Percentiles rank a stretch among this genome's conserved stretches.
Evolutionary conservation across 2,797 vertebrate genomes (phyloP).

Genomic region (Phataginus tetradactyla): DNA sequence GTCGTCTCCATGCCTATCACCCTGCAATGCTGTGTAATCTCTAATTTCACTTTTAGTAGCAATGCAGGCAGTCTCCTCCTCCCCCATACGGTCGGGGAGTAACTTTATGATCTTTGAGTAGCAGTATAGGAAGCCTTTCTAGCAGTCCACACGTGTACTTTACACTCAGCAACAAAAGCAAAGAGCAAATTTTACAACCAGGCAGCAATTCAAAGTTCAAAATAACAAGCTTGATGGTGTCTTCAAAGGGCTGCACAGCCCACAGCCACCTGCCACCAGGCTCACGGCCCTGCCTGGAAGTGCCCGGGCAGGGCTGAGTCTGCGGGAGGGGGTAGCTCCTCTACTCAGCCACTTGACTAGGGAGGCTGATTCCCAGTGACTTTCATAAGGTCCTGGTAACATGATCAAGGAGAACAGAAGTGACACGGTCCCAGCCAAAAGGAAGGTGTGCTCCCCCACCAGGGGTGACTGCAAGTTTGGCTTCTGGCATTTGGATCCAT

Average conservation of each 20-base stretch:
- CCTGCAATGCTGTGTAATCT: rapidly evolving
- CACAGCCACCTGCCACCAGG: rapidly evolving
- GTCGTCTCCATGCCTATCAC: rapidly evolving
- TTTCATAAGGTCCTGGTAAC: too few species aligned
- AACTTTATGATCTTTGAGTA: neutral
- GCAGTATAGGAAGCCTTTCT: neutral
- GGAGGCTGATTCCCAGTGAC: neutral
- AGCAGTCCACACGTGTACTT: neutral
- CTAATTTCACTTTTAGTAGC: neutral
- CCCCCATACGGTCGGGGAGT: neutral
- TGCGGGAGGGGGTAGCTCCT: neutral
- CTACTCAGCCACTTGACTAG: neutral
- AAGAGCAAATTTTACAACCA: neutral
- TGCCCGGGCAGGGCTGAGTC: rapidly evolving
- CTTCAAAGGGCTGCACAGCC: too few species aligned
- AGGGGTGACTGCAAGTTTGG: neutral
- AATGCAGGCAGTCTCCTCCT: too few species aligned
- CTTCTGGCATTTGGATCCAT: neutral
- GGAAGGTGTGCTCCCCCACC: neutral
- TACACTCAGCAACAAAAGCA: neutral
- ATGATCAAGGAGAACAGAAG: too few species aligned
- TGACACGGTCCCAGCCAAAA: neutral
- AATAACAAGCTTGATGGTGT: neutral
- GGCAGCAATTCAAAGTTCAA: neutral
- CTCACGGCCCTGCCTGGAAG: neutral